Conservation (phyloP, 35 echinoderm and acorn worm genomes). For the Lytechinus pictus region DNA sequence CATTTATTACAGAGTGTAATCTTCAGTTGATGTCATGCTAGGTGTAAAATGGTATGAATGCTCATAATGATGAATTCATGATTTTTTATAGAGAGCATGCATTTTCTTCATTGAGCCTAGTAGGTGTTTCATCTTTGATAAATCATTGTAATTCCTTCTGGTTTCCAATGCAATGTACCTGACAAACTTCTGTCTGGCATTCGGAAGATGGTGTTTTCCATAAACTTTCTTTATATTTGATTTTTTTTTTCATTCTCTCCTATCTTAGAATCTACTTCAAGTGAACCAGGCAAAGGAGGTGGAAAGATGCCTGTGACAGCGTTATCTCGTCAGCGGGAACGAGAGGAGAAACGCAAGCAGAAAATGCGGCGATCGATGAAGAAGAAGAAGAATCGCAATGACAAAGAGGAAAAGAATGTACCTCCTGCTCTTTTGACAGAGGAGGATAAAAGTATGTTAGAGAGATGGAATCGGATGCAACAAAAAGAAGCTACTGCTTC, state of each 20-base stretch:
- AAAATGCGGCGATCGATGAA: slow-evolving; percentile 77
- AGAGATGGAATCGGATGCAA: slow-evolving; percentile 95
- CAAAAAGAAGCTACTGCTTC: background rate
- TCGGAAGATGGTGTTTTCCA: background rate
- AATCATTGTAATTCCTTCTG: too few relatives aligned
- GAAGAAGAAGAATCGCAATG: slow-evolving; percentile 76
- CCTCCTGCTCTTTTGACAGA: slow-evolving; percentile 67
- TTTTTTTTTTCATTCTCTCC: slow-evolving; percentile 31
- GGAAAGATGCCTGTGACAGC: slow-evolving; percentile 85
- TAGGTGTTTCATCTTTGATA: too few relatives aligned
- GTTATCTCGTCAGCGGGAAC: slow-evolving; percentile 77
- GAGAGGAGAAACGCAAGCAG: slow-evolving; percentile 87
- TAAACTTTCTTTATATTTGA: background rate
- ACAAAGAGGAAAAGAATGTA: slow-evolving; percentile 57
- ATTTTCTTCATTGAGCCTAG: too few relatives aligned
- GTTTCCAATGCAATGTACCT: too few relatives aligned
- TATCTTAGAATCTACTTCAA: slow-evolving; percentile 53
- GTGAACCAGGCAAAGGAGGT: slow-evolving; percentile 58
- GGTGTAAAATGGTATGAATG: too few relatives aligned
- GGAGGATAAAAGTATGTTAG: slow-evolving; percentile 82
- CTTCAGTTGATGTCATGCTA: too few relatives aligned
- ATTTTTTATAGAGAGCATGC: too few relatives aligned
- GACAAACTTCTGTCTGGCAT: background rate
- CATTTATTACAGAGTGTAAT: background rate
- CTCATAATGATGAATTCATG: too few relatives aligned